These are phyloP conservation scores for Orius laevigatus DNA, from an alignment of 1,140 invertebrate genomes.

Conservation along the genomic window DNA sequence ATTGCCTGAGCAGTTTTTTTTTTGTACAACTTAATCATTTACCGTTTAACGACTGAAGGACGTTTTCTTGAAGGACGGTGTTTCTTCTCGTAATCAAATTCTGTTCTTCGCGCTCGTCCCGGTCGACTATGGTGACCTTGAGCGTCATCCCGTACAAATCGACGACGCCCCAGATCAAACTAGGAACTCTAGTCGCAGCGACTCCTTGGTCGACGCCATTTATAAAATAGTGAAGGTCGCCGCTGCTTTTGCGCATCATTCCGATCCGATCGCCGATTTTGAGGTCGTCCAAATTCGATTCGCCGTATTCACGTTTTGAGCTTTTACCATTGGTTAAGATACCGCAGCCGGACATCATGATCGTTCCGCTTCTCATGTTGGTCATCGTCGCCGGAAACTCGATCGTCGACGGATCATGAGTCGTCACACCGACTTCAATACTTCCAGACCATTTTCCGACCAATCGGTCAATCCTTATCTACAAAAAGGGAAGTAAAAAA, in stretches of 20 bases:
- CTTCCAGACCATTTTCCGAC: conserved; percentile 88
- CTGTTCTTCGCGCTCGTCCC: conserved; percentile 60
- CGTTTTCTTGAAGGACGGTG: conserved; percentile 32
- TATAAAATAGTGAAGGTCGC: conserved; percentile 82
- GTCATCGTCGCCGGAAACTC: conserved; percentile 96
- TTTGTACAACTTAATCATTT: conserved; percentile 11
- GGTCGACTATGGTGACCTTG: conserved; percentile 71
- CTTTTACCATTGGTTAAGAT: conserved; percentile 89
- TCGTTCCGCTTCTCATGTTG: conserved; percentile 78
- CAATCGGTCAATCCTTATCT: conserved; percentile 74
- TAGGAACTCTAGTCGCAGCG: conserved; percentile 60
- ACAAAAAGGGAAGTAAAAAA: background rate
- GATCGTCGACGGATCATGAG: conserved; percentile 73
- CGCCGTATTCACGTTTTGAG: conserved; percentile 77
- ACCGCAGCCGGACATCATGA: conserved; percentile 94
- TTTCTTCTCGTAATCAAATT: conserved; percentile 54
- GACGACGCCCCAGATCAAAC: conserved; percentile 76
- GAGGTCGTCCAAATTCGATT: conserved; percentile 87
- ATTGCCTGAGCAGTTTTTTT: no score
- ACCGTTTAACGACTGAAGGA: conserved; percentile 30
- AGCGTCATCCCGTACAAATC: conserved; percentile 95
- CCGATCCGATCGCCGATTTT: conserved; percentile 79
- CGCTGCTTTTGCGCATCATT: conserved; percentile 64
- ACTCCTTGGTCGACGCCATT: conserved; percentile 86
- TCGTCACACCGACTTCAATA: conserved; percentile 87